Base-by-base conservation (phyloP, 1,140 invertebrate genomes). In the Heterodera carotae region DNA sequence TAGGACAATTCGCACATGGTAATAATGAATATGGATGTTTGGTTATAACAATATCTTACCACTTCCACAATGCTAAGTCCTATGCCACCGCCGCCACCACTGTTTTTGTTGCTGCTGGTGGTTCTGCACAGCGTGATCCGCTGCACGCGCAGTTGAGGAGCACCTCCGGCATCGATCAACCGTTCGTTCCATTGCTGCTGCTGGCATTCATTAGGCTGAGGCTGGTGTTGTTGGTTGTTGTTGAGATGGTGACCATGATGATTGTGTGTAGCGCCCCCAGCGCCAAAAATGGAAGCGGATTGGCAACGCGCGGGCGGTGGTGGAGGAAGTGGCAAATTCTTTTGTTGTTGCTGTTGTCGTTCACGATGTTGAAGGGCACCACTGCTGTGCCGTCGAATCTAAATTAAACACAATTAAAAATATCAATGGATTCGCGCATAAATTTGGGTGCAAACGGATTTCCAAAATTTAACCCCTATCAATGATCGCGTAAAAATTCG, bases 1-100 rank as follows among this genome's bases (percentile, higher is more conserved):
- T n/a, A n/a, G n/a, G n/a, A n/a, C n/a, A n/a, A n/a, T n/a, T n/a
- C n/a, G n/a, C n/a, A n/a, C n/a, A n/a, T n/a, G n/a, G n/a, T n/a
- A n/a, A n/a, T n/a, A n/a, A n/a, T n/a, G 39, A 43, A 43, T 8
- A 8, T 43, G 36, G 36, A 39, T 0, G 6, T 12, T 12, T 43
- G 6, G 12, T 43, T 43, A 43, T 1, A 43, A 43, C 39, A 1
- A 43, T 43, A 53, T 66, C 62, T 29, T 6, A 66, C 62, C 62
- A 66, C 62, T 66, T 66, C 85, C 33, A 87, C 85, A 69, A 87
- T 87, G 68, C 82, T 84, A 43, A 87, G 69, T 15, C 85, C 85
- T 69, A 87, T 80, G 31, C 87, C 84, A 36, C 75, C 81, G 29
- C 72, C 75, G 18, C 48, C 48, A 22, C 7, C 75, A 22, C 12